Percentiles rank a stretch among this genome's conserved stretches.
phyloP scores from a whole-genome alignment of 2,113 vertebrate genomes.

The Delphinus delphis region DNA sequence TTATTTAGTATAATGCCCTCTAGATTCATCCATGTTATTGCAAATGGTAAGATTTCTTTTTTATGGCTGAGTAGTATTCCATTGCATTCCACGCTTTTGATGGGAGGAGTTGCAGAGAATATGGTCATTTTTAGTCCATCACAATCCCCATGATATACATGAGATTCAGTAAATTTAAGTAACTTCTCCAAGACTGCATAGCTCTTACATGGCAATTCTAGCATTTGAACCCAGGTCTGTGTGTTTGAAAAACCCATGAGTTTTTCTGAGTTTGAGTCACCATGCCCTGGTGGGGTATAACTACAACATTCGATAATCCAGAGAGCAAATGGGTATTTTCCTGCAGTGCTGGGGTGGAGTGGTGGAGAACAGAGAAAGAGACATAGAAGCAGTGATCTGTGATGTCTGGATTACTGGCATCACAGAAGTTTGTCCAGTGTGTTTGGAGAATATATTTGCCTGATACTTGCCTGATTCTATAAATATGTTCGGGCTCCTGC shows the following conservation, averaged over 20 bases:
- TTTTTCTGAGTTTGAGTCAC: background rate
- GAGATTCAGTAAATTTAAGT: background rate
- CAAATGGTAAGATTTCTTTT: background rate
- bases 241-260: background rate
- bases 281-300: background rate
- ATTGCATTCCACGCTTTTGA: background rate
- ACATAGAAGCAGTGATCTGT: background rate
- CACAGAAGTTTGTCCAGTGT: background rate
- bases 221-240: background rate
- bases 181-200: background rate
- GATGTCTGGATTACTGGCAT: background rate
- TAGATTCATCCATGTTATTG: background rate
- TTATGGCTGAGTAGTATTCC: background rate
- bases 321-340: background rate
- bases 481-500: background rate
- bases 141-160: background rate
- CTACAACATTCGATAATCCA: background rate
- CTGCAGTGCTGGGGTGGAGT: background rate
- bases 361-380: background rate
- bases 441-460: background rate
- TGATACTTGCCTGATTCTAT: background rate
- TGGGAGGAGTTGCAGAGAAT: background rate
- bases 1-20: background rate
- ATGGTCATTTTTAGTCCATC: background rate
- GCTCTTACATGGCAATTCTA: background rate